A percentile compares a stretch with the other conserved stretches of the same genome.
These are phyloP conservation scores for Melanotaenia duboulayi DNA, from an alignment of 2,113 vertebrate species.

Conservation along the genomic window DNA sequence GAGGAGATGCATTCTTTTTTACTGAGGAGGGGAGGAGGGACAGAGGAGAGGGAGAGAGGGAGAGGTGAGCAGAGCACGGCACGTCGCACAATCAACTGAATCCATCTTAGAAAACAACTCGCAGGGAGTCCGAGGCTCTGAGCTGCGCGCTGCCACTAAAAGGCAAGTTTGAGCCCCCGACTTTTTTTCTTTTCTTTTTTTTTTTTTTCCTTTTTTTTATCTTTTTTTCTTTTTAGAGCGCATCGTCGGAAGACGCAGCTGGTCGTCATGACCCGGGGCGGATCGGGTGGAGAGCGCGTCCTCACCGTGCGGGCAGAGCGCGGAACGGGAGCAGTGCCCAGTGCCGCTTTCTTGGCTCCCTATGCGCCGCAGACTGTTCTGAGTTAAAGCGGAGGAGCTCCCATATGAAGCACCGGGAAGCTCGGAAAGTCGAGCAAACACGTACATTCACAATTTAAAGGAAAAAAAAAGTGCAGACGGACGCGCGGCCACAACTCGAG, in stretches of 20 bases:
- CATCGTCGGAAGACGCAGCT: constrained; percentile 64
- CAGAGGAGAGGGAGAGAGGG: constrained; percentile 56
- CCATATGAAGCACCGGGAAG: constrained; percentile 12
- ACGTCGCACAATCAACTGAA: constrained; percentile 87
- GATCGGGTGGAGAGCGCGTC: constrained; percentile 72
- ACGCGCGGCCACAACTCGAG: neutral
- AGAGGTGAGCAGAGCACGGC: constrained; percentile 66
- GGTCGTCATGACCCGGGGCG: constrained; percentile 81
- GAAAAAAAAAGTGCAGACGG: constrained; percentile 46
- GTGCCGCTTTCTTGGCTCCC: constrained; percentile 46
- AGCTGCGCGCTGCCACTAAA: constrained; percentile 64
- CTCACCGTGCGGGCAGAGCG: constrained; percentile 64
- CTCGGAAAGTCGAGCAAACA: neutral
- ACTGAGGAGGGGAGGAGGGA: constrained; percentile 86
- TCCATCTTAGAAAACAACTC: constrained; percentile 89
- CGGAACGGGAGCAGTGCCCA: constrained; percentile 54
- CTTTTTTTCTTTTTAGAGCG: constrained; percentile 28
- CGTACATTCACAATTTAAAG: neutral
- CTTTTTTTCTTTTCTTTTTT: neutral
- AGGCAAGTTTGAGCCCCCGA: constrained; percentile 71
- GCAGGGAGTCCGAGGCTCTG: constrained; percentile 78
- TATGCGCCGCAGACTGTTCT: constrained; percentile 63
- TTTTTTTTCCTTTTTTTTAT: no score
- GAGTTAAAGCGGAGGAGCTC: constrained; percentile 54
- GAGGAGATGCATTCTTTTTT: constrained; percentile 88